Percentiles rank a stretch among this genome's conserved stretches.
These are phyloP conservation scores for Diaprepes abbreviatus DNA, from an alignment of 2,888 invertebrate genomes.

Conservation along the genomic window DNA sequence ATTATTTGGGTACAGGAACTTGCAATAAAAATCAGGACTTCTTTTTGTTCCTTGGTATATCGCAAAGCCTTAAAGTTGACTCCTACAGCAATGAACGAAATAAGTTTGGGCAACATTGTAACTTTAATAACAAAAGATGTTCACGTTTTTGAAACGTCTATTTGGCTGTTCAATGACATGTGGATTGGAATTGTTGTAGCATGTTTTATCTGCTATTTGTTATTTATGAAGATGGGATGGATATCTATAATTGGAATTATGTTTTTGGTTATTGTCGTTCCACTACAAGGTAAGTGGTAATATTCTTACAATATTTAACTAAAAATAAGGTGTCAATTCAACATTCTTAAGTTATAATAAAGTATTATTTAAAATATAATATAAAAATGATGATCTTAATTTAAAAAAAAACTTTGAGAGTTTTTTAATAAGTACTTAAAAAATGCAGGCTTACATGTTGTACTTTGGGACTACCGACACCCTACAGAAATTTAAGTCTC, in stretches of 20 bases:
- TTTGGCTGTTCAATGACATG: slow-evolving; percentile 89
- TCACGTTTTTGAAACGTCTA: slow-evolving; percentile 87
- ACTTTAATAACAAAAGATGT: slow-evolving; percentile 96
- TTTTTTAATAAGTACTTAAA: no score
- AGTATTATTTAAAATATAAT: no score
- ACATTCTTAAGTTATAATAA: no score
- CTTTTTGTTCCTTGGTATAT: slow-evolving; percentile 85
- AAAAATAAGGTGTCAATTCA: no score
- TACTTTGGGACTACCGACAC: no score
- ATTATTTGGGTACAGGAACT: slow-evolving; percentile 85
- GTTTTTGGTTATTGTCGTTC: slow-evolving; percentile 67
- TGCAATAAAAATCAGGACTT: slow-evolving; percentile 85
- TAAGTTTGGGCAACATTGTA: slow-evolving; percentile 75
- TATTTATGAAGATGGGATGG: slow-evolving; percentile 74
- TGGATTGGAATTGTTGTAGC: slow-evolving; percentile 93
- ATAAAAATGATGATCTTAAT: no score
- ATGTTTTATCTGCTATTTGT: slow-evolving; percentile 81
- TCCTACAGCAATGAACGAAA: slow-evolving; percentile 74
- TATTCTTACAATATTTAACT: no score
- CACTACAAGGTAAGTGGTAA: slow-evolving; percentile 66
- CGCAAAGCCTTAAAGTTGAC: slow-evolving; percentile 71
- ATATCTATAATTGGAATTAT: slow-evolving; percentile 71
- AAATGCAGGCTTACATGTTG: no score
- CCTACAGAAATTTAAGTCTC: no score
- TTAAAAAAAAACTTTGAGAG: no score